These are phyloP conservation scores for Catocala nupta DNA, from an alignment of 2,888 invertebrate genomes.

Conservation along the genomic window DNA sequence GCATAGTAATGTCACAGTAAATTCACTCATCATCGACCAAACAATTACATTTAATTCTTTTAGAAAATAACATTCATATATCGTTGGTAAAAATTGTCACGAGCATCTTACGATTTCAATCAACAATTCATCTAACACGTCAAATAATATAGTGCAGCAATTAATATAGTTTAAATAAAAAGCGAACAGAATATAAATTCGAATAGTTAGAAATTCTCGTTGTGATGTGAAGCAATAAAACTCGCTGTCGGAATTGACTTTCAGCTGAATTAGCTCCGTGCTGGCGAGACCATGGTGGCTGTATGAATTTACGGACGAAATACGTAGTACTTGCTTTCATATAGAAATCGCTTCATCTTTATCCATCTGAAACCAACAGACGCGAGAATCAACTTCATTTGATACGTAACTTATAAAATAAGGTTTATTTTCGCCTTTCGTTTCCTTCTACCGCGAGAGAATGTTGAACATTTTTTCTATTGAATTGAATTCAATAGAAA, in stretches of 20 bases:
- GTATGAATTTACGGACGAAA: constrained; percentile 42
- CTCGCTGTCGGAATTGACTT: constrained; percentile 38
- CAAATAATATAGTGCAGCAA: constrained; percentile 6
- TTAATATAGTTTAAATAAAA: constrained; percentile 8
- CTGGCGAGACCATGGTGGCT: constrained; percentile 33
- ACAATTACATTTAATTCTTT: too few species aligned
- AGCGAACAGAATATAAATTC: constrained; percentile 28
- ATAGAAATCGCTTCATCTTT: constrained; percentile 5
- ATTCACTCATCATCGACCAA: too few species aligned
- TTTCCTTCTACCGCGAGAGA: neutral
- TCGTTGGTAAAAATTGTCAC: too few species aligned
- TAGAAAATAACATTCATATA: too few species aligned
- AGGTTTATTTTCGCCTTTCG: neutral
- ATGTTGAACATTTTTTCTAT: too few species aligned
- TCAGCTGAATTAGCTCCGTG: constrained; percentile 43
- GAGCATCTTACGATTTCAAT: too few species aligned
- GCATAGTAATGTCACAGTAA: too few species aligned
- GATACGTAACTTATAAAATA: neutral
- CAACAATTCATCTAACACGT: neutral
- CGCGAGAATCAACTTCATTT: neutral
- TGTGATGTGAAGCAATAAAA: constrained; percentile 41
- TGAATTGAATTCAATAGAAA: too few species aligned
- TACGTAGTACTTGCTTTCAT: constrained; percentile 23
- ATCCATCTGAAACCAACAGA: constrained; percentile 1
- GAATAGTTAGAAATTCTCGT: constrained; percentile 38